Base-by-base conservation (phyloP, 2,888 invertebrate genomes). In the Ophion costatus region DNA sequence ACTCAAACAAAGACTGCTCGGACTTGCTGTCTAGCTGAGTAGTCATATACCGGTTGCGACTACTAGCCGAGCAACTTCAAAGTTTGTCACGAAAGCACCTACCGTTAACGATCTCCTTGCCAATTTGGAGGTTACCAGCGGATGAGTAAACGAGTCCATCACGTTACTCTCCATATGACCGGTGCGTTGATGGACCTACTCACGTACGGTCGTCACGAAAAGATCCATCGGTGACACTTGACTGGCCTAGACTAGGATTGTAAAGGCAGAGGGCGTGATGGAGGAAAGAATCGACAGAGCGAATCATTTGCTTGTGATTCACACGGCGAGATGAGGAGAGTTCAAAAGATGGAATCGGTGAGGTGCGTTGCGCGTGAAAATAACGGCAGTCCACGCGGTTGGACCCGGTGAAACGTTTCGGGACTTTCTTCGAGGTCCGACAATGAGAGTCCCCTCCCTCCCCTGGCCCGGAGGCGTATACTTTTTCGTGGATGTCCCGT, bases 321-420 rank as follows among this genome's bases (percentile, higher is more conserved):
- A 69, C 29, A 56, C 9, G 14, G 45, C 22, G 61, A 66, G 51
- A 29, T 17, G 17, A 61, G 56, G n/a, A 14, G 9, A 69, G 51
- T 63, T 61, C 73, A 56, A 66, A 81, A 69, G 45, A 82, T 75
- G 33, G 61, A 86, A 86, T 82, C 75, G 73, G 79, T 24, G 24
- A 73, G 57, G 73, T 38, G 69, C 57, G 38, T 73, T 56, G 69
- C 61, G 67, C 73, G 73, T 69, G 24, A 57, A 33, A 63, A 80
- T 86, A 86, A 86, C 86, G 86, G 86, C 76, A 86, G 59, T 70
- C 59, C 71, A 22, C 64, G 76, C 38, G 80, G 45, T 59, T 63
- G 80, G 66, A n/a, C 76, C 77, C 64, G 56, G 64, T 70, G 71
- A 57, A 82, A 74, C 63, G 38, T 82, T 85, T 69, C 74, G 80